These are phyloP conservation scores for Apoda limacodes DNA, from an alignment of 2,888 invertebrate species.

Conservation along the genomic window DNA sequence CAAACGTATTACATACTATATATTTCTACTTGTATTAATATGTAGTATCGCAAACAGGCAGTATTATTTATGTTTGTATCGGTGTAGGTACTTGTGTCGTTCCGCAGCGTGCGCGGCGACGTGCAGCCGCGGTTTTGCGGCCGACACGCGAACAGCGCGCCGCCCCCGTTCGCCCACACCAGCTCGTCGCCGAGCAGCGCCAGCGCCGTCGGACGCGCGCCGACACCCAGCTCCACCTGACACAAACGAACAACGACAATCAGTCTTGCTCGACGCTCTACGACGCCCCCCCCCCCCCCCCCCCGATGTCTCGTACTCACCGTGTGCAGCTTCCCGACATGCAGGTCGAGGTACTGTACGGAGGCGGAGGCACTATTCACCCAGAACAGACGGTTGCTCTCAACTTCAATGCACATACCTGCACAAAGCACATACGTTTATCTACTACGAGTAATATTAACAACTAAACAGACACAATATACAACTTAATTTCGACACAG, in stretches of 20 bases:
- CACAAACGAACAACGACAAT: not conserved
- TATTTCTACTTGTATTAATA: no score
- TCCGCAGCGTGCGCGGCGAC: constrained; percentile 48
- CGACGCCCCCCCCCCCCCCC: constrained; percentile 25
- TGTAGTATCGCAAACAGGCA: no score
- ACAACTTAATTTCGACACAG: no score
- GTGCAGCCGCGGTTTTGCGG: constrained; percentile 65
- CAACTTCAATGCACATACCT: constrained; percentile 74
- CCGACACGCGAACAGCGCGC: constrained; percentile 71
- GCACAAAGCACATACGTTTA: constrained; percentile 17
- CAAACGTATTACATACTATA: no score
- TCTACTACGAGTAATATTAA: not conserved
- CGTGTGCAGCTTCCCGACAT: constrained; percentile 30
- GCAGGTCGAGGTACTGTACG: constrained; percentile 72
- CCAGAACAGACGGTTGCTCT: constrained; percentile 77
- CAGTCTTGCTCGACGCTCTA: not conserved
- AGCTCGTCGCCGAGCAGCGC: constrained; percentile 74
- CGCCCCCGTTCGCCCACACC: constrained; percentile 76
- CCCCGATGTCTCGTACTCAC: constrained; percentile 24
- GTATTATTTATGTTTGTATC: no score
- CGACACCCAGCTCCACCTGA: constrained; percentile 35
- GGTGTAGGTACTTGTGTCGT: constrained; percentile 62
- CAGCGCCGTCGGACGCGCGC: constrained; percentile 71
- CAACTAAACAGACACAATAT: no score
- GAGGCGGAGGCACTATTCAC: constrained; percentile 44